Evolutionary conservation across 1,140 invertebrate species (phyloP), one percentile per base, ranked within the genome.

Genomic region (Papilio xuthus): DNA sequence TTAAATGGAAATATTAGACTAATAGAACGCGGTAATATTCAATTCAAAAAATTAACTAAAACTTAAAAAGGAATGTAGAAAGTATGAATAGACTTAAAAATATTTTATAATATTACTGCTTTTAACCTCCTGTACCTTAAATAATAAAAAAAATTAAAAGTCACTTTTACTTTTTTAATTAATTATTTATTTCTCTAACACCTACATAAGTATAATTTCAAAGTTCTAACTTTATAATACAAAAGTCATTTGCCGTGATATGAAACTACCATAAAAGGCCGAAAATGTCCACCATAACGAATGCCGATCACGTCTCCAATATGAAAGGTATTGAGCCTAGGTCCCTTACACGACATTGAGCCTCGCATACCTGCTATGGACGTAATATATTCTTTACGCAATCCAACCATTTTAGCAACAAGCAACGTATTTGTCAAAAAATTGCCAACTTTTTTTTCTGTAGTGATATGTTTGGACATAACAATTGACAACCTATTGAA

Each of bases 241-340:
- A 12, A 28, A 28, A 28, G 71, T 73, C 15, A 23, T n/a, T 50
- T 42, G 42, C 71, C 42, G n/a, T 44, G 20, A 73, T 50, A 47
- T 67, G 26, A 28, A 50, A 50, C 67, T 70, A 69, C 71, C 15
- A 73, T 47, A 75, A 28, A 56, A 32, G 50, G 23, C 73, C 6
- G 4, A 56, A 74, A 75, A 50, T 75, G 73, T 28, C 28, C 32
- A 53, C 28, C 28, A 56, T 75, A 50, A 75, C 28, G 10, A 75
- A 75, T 75, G 53, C 73, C 73, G 47, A 53, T 56, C 73, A 75
- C 73, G 73, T 75, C 73, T 56, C 50, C 73, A 75, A 75, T 75
- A 75, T 75, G 47, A 75, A 75, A 75, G 73, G 73, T 28, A 75
- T 75, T 75, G 73, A 50, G 73, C 53, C 73, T 75, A 75, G 73